These are phyloP conservation scores for Turritopsis rubra DNA, from an alignment of 30 jellyfish, hydroid and myxozoan genomes.

Conservation along the genomic window DNA sequence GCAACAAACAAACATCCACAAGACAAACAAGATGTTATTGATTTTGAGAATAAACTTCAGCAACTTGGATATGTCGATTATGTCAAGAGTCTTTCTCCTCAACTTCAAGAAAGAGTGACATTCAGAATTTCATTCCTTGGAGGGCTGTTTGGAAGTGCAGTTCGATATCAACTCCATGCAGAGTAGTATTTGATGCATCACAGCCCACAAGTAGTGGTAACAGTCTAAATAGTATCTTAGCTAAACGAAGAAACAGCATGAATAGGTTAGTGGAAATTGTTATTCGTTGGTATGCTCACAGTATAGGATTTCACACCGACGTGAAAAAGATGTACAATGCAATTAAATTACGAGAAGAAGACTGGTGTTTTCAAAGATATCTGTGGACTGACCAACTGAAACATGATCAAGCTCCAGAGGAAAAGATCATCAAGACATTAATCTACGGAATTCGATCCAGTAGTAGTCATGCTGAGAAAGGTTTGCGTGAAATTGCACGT, in stretches of 20 bases:
- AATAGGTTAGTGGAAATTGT: neutral
- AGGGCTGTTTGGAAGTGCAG: neutral
- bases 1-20: neutral
- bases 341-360: neutral
- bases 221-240: neutral
- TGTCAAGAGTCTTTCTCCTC: neutral
- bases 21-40: neutral
- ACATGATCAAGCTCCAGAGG: neutral
- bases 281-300: neutral
- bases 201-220: neutral
- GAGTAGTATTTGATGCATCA: neutral
- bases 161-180: neutral
- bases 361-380: slow-evolving; percentile 3
- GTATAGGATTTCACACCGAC: neutral
- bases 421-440: neutral
- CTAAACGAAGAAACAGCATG: neutral
- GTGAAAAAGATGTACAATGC: neutral
- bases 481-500: neutral
- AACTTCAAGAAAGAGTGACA: neutral
- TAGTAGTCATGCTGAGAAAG: neutral
- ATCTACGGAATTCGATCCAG: neutral
- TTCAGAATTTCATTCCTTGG: slow-evolving; percentile 1
- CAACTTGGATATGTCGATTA: neutral
- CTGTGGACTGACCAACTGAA: neutral
- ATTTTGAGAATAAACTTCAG: neutral